A percentile compares a stretch with the other conserved stretches of the same genome.
phyloP scores from a whole-genome alignment of 2,888 invertebrate species.

The Thecophora atra region DNA sequence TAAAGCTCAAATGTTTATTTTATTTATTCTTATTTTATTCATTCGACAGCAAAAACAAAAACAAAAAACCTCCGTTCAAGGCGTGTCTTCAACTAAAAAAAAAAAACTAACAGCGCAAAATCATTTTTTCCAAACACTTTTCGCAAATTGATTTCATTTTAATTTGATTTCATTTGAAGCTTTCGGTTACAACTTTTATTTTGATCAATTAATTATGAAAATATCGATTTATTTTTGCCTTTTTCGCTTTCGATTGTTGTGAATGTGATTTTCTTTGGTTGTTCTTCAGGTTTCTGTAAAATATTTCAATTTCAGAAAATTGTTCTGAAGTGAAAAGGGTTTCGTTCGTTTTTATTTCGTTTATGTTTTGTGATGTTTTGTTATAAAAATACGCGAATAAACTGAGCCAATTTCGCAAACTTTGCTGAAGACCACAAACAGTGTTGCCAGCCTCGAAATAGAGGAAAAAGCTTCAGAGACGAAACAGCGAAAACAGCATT shows the following conservation, averaged over 20 bases:
- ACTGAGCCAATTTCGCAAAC: conserved; percentile 40
- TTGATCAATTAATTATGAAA: too few species aligned
- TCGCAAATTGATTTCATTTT: neutral
- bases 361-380: conserved; percentile 36
- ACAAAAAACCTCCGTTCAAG: neutral
- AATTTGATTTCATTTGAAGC: neutral
- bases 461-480: neutral
- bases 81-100: too few species aligned
- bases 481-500: too few species aligned
- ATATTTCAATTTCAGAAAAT: too few species aligned
- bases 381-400: conserved; percentile 43
- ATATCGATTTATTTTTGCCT: too few species aligned
- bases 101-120: neutral
- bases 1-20: neutral
- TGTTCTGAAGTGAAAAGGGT: too few species aligned
- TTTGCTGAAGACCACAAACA: neutral
- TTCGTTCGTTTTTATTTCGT: neutral
- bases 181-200: too few species aligned
- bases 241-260: too few species aligned
- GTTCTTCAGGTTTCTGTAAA: too few species aligned
- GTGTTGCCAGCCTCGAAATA: neutral
- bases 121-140: neutral
- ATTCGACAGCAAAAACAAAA: neutral
- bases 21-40: neutral
- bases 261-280: too few species aligned